Base-by-base conservation (phyloP, 2,113 vertebrate genomes). In the Cryptomyrus ogoouensis region DNA sequence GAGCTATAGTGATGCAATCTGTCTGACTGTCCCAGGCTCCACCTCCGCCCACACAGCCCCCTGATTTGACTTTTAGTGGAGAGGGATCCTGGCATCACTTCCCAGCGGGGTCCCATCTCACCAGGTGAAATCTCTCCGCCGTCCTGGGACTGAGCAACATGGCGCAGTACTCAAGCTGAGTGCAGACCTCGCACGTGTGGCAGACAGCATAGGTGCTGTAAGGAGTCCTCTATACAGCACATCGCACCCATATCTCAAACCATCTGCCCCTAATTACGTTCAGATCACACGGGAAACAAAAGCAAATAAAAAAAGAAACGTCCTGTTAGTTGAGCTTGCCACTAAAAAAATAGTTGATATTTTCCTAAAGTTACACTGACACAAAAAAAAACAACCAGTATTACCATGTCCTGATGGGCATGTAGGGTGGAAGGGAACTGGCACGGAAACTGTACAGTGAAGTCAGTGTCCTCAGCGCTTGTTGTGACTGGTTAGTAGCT, bases 1-100 rank as follows among this genome's bases (percentile, higher is more conserved):
- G 89, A 94, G 92, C 94, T 90, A 89, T 92, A 88, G 90, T 92
- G 91, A 93, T 91, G 91, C 92, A 93, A 94, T 52, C 27, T 13
- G 21, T 44, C 46, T 42, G 39, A 49, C 58, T 58, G 50, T 70
- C 74, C 74, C 35, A 15, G 31, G 13, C 74, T 80, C 31, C 31
- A 17, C 74, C 42, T 62, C 27, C 52, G 1, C 83, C 83, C 19
- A n/a, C 39, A 84, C 9, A 12, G 83, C 24, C 39, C 83, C 83
- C 39, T 15, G 13, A 42, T 24, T 46, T 84, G 83, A 47, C 39
- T 44, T 47, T 84, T 84, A 47, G 39, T 12, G 42, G 42, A 24
- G 83, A 42, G 44, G 44, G 2, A 84, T 84, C 83, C 42, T 10
- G 83, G 83, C 24, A 42, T 46, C 86, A 47, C 86, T 19, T 49